phyloP scores from a whole-genome alignment of 1,140 invertebrate genomes.

The Aphidius gifuensis region DNA sequence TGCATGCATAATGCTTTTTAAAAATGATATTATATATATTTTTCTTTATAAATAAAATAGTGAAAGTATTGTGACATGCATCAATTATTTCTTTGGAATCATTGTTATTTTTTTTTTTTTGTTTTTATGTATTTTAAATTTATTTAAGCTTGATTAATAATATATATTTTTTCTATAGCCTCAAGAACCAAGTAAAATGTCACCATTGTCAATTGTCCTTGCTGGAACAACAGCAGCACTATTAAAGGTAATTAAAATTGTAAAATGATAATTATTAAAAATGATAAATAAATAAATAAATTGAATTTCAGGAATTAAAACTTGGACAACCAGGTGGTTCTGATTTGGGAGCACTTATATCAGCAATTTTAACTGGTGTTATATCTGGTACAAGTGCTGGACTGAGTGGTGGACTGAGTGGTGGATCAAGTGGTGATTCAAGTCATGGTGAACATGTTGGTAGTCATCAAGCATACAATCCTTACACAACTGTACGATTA shows the following conservation, averaged over 20 bases:
- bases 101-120: constrained; percentile 8
- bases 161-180: constrained; percentile 32
- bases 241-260: constrained; percentile 40
- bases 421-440: constrained; percentile 1
- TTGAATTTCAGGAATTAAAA: constrained; percentile 34
- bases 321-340: constrained; percentile 31
- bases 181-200: constrained; percentile 35
- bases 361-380: constrained; percentile 41
- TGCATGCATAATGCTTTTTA: constrained; percentile 2
- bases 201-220: constrained; percentile 39
- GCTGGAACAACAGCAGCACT: constrained; percentile 40
- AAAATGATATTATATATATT: constrained; percentile 10
- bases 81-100: constrained; percentile 9
- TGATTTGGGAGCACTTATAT: constrained; percentile 41
- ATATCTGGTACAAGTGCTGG: constrained; percentile 46
- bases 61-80: constrained; percentile 14
- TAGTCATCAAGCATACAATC: not conserved
- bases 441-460: not conserved
- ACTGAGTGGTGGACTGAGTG: constrained; percentile 34
- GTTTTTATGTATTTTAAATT: not conserved
- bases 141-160: not conserved
- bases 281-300: constrained; percentile 13
- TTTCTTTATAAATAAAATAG: constrained; percentile 5
- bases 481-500: constrained; percentile 17
- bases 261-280: not conserved